Base-by-base conservation (phyloP, 1,140 invertebrate species). In the Drosophila ohnishii region DNA sequence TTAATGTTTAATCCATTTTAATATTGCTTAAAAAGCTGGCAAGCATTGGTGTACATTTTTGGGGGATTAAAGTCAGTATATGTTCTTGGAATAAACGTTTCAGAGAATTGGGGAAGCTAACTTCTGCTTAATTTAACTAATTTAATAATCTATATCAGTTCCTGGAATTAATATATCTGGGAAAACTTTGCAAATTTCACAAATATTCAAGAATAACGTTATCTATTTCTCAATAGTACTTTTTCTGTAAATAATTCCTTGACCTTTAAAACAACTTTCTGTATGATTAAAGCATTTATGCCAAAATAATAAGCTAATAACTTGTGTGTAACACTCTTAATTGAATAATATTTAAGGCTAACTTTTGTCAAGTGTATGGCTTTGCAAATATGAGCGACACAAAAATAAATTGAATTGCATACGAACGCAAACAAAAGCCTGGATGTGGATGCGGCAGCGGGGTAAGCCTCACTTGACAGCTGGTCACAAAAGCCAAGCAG, bases 391-490 rank as follows among this genome's bases (percentile, higher is more conserved):
- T 75, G 66, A 59, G 64, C 39, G 39, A 61, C 66, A 75, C 51
- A 65, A 56, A 86, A 86, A 87, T 87, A 86, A 86, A 86, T 86
- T 86, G 72, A 86, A 86, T 86, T 86, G 83, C 83, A 87, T 87
- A 63, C 76, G 70, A 56, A 55, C 55, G 34, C 30, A 58, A 58
- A 71, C 51, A 58, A 58, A 58, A 30, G 55, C 61, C 53, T n/a
- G 19, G 51, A 14, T 25, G 30, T n/a, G 14, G 51, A 13, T 53
- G 10, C 10, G n/a, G 19, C 25, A 40, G 67, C 50, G 62, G 47
- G 47, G 65, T 69, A 56, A 74, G 69, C 74, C 57, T 61, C 72
- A 67, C 72, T 87, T 79, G 84, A 88, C 79, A 83, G 84, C 67
- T 88, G 83, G 75, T 66, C 79, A 80, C 83, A 86, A 87, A 77